These are phyloP conservation scores for Cromileptes altivelis DNA, from an alignment of 2,113 vertebrate genomes.

Conservation along the genomic window DNA sequence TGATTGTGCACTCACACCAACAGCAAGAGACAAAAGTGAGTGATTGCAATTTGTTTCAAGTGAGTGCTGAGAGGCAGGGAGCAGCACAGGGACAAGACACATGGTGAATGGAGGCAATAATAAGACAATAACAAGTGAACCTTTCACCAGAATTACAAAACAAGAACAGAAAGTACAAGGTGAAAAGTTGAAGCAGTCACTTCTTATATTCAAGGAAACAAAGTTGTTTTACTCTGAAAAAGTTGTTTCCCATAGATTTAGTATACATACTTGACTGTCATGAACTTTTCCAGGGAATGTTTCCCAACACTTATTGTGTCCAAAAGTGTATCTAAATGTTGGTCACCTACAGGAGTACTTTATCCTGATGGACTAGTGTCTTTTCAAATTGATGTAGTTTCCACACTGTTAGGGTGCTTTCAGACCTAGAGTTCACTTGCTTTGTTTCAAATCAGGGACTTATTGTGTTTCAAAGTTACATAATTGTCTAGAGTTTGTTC, in stretches of 20 bases:
- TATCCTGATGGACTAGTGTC: not conserved
- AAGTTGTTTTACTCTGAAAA: not conserved
- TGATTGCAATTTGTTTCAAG: slow-evolving; percentile 30
- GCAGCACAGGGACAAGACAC: not conserved
- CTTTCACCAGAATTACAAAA: not conserved
- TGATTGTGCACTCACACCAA: not conserved
- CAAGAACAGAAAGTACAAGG: not conserved
- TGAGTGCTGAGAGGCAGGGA: not conserved
- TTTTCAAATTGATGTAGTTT: not conserved
- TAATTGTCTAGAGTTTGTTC: too few relatives aligned
- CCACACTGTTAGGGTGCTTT: too few relatives aligned
- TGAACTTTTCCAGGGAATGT: not conserved
- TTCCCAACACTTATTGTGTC: not conserved
- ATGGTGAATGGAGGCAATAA: not conserved
- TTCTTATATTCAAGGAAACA: not conserved
- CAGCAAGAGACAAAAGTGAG: slow-evolving; percentile 6
- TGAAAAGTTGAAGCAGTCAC: not conserved
- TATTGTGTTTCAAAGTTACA: too few relatives aligned
- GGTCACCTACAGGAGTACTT: not conserved
- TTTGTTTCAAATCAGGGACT: too few relatives aligned
- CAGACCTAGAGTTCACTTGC: too few relatives aligned
- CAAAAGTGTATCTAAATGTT: not conserved
- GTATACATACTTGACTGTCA: not conserved
- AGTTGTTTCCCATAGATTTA: not conserved
- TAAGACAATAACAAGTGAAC: not conserved